Evolutionary conservation across 2,113 vertebrate species (phyloP).

Genomic region (Heliornis fulica): DNA sequence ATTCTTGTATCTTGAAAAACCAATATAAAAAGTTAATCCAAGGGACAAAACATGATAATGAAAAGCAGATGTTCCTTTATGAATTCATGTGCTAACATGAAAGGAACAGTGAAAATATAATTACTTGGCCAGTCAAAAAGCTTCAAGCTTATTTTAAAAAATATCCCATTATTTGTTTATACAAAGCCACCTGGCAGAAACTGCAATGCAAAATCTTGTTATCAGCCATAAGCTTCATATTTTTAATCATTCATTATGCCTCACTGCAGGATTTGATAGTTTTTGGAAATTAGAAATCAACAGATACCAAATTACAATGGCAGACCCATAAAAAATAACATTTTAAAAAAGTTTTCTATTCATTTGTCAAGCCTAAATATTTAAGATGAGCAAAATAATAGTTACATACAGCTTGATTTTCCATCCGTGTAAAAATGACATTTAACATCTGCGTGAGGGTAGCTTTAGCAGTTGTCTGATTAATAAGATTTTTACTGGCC

Average conservation of each 20-base stretch:
- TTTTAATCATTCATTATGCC: neutral
- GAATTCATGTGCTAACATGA: neutral
- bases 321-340: neutral
- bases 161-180: neutral
- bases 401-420: conserved; percentile 90
- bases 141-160: neutral
- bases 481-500: conserved; percentile 98
- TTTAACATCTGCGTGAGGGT: conserved; percentile 98
- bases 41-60: neutral
- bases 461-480: conserved; percentile 98
- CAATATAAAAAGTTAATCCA: neutral
- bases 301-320: neutral
- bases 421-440: conserved; percentile 97
- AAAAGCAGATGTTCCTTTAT: neutral
- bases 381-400: neutral
- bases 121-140: neutral
- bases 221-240: neutral
- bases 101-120: neutral
- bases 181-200: neutral
- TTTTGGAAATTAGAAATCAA: neutral
- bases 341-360: neutral
- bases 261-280: neutral
- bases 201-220: neutral
- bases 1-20: conserved; percentile 81
- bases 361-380: neutral